Conservation (phyloP, 2,888 invertebrate genomes). For the Melikaiella ostensackeni region DNA sequence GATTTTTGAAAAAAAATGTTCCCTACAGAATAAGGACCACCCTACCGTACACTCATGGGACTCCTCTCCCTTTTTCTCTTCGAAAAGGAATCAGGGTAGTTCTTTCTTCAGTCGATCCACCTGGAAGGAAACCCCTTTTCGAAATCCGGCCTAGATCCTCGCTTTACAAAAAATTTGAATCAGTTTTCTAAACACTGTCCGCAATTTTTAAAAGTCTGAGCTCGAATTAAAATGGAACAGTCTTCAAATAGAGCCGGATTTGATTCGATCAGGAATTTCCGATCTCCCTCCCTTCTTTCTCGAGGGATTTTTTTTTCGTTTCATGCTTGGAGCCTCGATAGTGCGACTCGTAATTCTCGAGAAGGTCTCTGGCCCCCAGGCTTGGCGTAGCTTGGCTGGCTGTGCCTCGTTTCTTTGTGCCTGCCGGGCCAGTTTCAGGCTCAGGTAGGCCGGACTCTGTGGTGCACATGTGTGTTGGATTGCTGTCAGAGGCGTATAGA, state of each 20-base stretch:
- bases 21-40: too few relatives aligned
- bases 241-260: constrained; percentile 18
- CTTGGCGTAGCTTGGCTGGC: constrained; percentile 37
- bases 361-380: constrained; percentile 50
- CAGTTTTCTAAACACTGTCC: not conserved
- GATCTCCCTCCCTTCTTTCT: constrained; percentile 46
- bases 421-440: constrained; percentile 62
- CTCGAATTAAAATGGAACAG: not conserved
- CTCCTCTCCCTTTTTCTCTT: constrained; percentile 35
- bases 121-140: constrained; percentile 24
- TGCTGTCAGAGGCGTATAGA: constrained; percentile 37
- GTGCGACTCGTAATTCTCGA: constrained; percentile 52
- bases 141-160: not conserved
- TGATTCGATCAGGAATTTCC: constrained; percentile 37
- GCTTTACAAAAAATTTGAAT: not conserved
- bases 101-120: constrained; percentile 34
- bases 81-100: constrained; percentile 5
- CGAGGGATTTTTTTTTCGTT: constrained; percentile 20
- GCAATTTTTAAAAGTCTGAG: not conserved
- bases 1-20: too few relatives aligned
- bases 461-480: constrained; percentile 42
- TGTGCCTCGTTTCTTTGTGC: constrained; percentile 58
- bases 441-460: constrained; percentile 58
- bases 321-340: constrained; percentile 47
- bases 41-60: constrained; percentile 58